Conservation (phyloP, 2,797 vertebrate genomes). For the Lithobates pipiens region DNA sequence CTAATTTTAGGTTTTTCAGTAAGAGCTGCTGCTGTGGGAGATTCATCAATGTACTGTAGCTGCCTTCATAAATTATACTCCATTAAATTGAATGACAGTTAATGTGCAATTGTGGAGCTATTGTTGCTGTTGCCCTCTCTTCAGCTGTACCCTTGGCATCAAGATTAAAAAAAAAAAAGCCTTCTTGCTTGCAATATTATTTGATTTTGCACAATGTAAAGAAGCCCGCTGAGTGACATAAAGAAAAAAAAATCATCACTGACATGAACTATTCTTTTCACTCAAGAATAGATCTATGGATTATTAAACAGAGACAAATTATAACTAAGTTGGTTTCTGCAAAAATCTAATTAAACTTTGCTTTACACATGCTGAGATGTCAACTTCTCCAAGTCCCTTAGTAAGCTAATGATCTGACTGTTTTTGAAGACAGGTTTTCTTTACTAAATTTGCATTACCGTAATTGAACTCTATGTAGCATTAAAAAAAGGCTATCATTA, state of each 20-base stretch:
- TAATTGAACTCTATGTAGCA: slow-evolving; percentile 6
- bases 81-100: slow-evolving; percentile 52
- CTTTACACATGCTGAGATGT: slow-evolving; percentile 27
- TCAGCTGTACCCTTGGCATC: slow-evolving; percentile 22
- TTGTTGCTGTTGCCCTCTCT: slow-evolving; percentile 10
- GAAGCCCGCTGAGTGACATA: background rate
- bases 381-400: background rate
- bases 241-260: slow-evolving; percentile 27
- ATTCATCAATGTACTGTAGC: slow-evolving; percentile 42
- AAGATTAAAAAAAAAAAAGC: background rate
- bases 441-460: slow-evolving; percentile 20
- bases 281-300: slow-evolving; percentile 16
- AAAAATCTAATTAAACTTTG: slow-evolving; percentile 35
- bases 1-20: slow-evolving; percentile 31
- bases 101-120: slow-evolving; percentile 32
- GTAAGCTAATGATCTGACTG: slow-evolving; percentile 19
- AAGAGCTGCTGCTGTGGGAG: slow-evolving; percentile 26
- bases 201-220: slow-evolving; percentile 34
- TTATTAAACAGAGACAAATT: slow-evolving; percentile 21
- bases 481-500: background rate
- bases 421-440: slow-evolving; percentile 3
- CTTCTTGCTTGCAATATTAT: background rate
- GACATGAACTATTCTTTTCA: slow-evolving; percentile 12
- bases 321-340: background rate
- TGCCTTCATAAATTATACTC: slow-evolving; percentile 45